phyloP scores from a whole-genome alignment of 2,113 vertebrate species.

The Zapornia atra region DNA sequence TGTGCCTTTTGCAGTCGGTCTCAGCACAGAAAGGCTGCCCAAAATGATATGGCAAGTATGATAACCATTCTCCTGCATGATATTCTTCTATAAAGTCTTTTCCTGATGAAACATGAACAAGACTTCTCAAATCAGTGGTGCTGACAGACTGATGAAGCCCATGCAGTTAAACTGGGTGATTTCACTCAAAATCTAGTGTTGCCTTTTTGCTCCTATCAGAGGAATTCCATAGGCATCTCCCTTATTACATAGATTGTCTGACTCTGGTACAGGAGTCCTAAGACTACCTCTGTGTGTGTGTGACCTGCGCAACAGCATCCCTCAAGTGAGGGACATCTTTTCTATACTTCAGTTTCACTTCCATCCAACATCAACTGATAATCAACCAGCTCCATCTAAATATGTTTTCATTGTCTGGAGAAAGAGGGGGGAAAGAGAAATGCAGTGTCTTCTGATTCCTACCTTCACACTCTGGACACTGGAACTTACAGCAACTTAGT shows the following conservation, averaged over 20 bases:
- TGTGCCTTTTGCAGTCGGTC: too few relatives aligned
- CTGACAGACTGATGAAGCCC: neutral
- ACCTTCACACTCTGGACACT: neutral
- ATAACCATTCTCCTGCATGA: neutral
- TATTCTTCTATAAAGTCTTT: neutral
- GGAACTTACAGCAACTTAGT: neutral
- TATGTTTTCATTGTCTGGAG: too few relatives aligned
- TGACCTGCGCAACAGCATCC: fast-evolving
- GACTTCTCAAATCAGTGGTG: neutral
- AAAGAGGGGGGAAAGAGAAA: neutral
- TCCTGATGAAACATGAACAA: neutral
- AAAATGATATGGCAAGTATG: too few relatives aligned
- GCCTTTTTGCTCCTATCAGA: neutral
- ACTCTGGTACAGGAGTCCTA: neutral
- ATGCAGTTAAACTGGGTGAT: neutral
- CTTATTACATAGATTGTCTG: neutral
- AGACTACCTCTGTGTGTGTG: neutral
- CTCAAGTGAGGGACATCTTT: fast-evolving
- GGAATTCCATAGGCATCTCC: neutral
- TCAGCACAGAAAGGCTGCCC: too few relatives aligned
- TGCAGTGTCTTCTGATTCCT: neutral
- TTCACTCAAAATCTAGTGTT: neutral
- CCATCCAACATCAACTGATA: neutral
- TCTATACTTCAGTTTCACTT: neutral
- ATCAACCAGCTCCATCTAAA: too few relatives aligned